Percentiles rank a stretch among this genome's conserved stretches.
Conservation (phyloP, 2,888 invertebrate genomes). For the Drosophila nigritarsus region DNA sequence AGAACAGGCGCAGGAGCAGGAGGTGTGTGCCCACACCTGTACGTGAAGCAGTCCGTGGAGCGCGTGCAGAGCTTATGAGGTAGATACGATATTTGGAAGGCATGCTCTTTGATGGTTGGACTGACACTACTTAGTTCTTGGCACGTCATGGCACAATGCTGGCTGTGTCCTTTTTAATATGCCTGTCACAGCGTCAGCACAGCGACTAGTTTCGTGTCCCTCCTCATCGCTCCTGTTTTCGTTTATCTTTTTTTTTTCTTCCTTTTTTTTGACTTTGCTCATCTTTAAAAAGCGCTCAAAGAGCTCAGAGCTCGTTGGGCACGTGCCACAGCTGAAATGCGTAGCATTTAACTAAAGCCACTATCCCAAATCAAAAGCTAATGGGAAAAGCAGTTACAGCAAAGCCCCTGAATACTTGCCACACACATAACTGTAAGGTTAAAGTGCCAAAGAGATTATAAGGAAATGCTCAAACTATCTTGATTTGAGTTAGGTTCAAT, state of each 20-base stretch:
- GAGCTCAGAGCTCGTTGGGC: constrained; percentile 53
- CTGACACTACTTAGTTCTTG: constrained; percentile 78
- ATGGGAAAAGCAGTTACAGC: constrained; percentile 54
- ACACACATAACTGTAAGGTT: constrained; percentile 19
- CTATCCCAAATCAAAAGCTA: constrained; percentile 76
- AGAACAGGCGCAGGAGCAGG: background rate
- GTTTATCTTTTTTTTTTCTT: constrained; percentile 15
- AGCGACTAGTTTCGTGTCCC: constrained; percentile 63
- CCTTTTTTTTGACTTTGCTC: constrained; percentile 16
- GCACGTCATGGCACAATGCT: constrained; percentile 71
- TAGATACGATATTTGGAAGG: constrained; percentile 33
- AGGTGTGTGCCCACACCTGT: constrained; percentile 58
- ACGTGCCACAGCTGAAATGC: constrained; percentile 66
- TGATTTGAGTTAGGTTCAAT: constrained; percentile 1
- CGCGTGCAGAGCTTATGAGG: constrained; percentile 47
- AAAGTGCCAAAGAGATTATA: constrained; percentile 25
- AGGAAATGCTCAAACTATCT: constrained; percentile 2
- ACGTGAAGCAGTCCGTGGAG: constrained; percentile 44
- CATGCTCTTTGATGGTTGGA: constrained; percentile 72
- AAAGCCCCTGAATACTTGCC: constrained; percentile 2
- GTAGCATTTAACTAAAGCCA: constrained; percentile 74
- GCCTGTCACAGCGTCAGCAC: constrained; percentile 70
- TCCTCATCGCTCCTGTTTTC: constrained; percentile 1
- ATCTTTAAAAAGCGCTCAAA: constrained; percentile 66
- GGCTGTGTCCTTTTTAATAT: constrained; percentile 73